Base-by-base conservation (phyloP, 2,888 invertebrate species). In the Eupithecia pulchellata region DNA sequence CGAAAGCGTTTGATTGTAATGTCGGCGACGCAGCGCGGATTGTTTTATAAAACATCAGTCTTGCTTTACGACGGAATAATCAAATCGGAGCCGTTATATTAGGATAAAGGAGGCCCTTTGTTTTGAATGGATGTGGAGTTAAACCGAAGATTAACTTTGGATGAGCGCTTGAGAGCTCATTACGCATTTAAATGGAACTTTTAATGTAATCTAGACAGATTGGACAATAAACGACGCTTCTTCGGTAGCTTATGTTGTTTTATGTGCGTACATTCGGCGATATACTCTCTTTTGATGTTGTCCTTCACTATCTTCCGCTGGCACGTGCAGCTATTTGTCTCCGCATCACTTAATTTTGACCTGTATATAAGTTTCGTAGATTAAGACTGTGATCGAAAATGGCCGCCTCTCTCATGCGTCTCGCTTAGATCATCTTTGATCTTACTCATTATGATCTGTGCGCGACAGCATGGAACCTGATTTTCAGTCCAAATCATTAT, bases 31-130 rank as follows among this genome's bases (percentile, higher is more conserved):
- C 30, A 42, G 67, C 52, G 13, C 13, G 52, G 52, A 78, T 77
- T 77, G 78, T 75, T 78, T 75, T 75, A 75, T 71, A 77, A 74
- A 73, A 68, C 71, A 75, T 78, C 71, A 65, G 71, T 78, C 77
- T 77, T 75, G 64, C 78, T 78, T 78, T 78, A 78, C 78, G 77
- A 72, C 61, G 65, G 70, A 68, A 71, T 66, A 72, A 72, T 78
- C 73, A 77, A 76, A 75, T 73, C 60, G 32, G 55, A 69, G 55
- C 69, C 71, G 74, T 78, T 77, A 72, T 75, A 73, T 71, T 68
- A 42, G 71, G 73, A 75, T 71, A 65, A 74, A 73, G 68, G 47
- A 27, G 61, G 66, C 68, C 57, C 66, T 64, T 70, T 61, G 64
- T 73, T 74, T 73, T 39, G 39, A 68, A 58, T 63, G 57, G 34